These are phyloP conservation scores for Coremacera marginata DNA, from an alignment of 2,888 invertebrate genomes.

Conservation along the genomic window DNA sequence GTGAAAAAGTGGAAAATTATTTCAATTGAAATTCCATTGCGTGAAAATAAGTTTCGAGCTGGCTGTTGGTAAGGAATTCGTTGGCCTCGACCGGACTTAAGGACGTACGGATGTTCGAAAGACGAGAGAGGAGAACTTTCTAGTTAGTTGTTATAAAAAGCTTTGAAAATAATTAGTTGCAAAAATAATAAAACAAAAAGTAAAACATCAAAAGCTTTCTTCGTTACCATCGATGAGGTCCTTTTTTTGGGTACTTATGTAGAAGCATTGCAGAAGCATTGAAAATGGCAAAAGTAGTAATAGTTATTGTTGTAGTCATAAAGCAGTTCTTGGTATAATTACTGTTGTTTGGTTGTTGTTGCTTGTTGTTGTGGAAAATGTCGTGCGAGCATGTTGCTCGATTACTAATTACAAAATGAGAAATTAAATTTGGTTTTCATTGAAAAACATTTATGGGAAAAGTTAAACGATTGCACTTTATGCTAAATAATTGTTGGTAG, in stretches of 20 bases:
- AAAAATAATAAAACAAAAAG: constrained; percentile 30
- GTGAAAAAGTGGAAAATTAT: constrained; percentile 20
- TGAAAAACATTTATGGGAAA: constrained; percentile 40
- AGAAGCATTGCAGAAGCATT: background rate
- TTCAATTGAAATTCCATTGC: constrained; percentile 24
- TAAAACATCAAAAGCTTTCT: constrained; percentile 8
- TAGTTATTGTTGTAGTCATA: background rate
- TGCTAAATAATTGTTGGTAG: background rate
- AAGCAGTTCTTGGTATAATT: background rate
- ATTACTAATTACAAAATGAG: constrained; percentile 15
- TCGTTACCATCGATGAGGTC: background rate
- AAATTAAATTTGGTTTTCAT: constrained; percentile 33
- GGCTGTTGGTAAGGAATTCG: background rate
- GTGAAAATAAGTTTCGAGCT: constrained; percentile 11
- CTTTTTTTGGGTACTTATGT: background rate
- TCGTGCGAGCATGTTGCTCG: constrained; percentile 1
- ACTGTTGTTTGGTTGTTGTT: background rate
- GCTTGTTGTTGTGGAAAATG: background rate
- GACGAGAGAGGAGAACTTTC: background rate
- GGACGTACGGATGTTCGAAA: background rate
- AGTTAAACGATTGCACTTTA: constrained; percentile 25
- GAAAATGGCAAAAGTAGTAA: background rate
- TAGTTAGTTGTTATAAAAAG: background rate
- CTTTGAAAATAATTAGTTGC: constrained; percentile 38
- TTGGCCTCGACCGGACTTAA: background rate